Evolutionary conservation across 2,797 vertebrate species (phyloP).

Genomic region (Lerista edwardsae): DNA sequence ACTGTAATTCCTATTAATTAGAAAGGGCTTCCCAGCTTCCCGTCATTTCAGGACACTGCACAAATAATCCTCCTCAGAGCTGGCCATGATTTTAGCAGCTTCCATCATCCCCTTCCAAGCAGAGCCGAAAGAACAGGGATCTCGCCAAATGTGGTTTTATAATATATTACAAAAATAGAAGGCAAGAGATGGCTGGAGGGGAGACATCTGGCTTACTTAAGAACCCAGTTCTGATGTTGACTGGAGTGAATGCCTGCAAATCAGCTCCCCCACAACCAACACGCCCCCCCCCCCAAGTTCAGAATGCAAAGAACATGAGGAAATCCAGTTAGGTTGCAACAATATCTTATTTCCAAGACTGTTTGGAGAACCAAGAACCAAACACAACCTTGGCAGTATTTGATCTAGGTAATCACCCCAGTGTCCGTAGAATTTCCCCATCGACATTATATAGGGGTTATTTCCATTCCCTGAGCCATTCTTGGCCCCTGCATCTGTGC

Average conservation of each 20-base stretch:
- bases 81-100: not conserved
- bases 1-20: too few relatives aligned
- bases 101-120: not conserved
- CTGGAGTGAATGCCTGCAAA: not conserved
- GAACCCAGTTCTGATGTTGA: not conserved
- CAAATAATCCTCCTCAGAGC: not conserved
- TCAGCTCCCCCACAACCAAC: not conserved
- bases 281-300: not conserved
- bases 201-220: not conserved
- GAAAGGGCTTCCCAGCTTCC: too few relatives aligned
- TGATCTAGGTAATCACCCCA: not conserved
- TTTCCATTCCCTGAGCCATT: not conserved
- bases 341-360: not conserved
- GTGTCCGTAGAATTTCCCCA: not conserved
- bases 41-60: too few relatives aligned
- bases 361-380: not conserved
- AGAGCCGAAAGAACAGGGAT: not conserved
- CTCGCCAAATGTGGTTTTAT: not conserved
- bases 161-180: conserved; percentile 1
- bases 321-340: not conserved
- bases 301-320: not conserved
- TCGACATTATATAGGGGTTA: not conserved
- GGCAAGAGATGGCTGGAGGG: not conserved
- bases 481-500: not conserved
- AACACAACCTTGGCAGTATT: too few relatives aligned